Percentiles rank a stretch among this genome's conserved stretches.
Evolutionary conservation across 2,888 invertebrate species (phyloP).

Genomic region (Dorcus parallelipipedus): DNA sequence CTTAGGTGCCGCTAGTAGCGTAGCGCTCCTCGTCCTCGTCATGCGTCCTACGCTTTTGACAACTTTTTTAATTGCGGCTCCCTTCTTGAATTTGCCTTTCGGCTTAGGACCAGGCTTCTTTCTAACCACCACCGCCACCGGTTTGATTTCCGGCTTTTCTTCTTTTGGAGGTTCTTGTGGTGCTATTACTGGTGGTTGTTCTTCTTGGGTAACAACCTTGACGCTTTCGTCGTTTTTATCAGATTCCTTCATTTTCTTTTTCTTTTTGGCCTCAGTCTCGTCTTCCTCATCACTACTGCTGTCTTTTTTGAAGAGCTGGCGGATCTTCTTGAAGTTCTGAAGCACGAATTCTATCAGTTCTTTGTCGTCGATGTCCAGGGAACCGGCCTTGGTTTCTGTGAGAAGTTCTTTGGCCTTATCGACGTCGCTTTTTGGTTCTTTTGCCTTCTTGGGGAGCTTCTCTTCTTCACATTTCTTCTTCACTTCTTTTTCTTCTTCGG

Average conservation of each 20-base stretch:
- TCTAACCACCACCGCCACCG: background rate
- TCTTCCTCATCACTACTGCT: slow-evolving; percentile 16
- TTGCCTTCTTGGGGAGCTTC: slow-evolving; percentile 7
- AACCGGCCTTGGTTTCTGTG: slow-evolving; percentile 10
- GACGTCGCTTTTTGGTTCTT: slow-evolving; percentile 6
- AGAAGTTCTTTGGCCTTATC: slow-evolving; percentile 7
- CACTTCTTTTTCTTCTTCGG: too few species aligned
- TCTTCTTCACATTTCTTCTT: slow-evolving; percentile 1
- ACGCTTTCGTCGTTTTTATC: background rate
- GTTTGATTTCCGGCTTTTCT: background rate
- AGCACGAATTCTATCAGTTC: slow-evolving; percentile 11
- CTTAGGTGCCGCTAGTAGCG: slow-evolving; percentile 34
- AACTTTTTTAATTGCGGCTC: background rate
- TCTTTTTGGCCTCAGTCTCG: slow-evolving; percentile 2
- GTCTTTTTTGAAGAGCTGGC: slow-evolving; percentile 15
- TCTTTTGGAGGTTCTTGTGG: background rate
- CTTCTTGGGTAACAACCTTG: background rate
- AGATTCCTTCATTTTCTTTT: slow-evolving; percentile 12
- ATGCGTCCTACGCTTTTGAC: slow-evolving; percentile 26
- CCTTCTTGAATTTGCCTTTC: background rate
- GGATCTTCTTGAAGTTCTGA: slow-evolving; percentile 16
- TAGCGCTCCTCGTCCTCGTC: slow-evolving; percentile 24
- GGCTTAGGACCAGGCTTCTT: background rate
- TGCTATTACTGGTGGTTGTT: background rate
- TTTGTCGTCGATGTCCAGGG: slow-evolving; percentile 10